Evolutionary conservation across 23 tunicate species (phyloP).

Genomic region (Botrylloides violaceus): DNA sequence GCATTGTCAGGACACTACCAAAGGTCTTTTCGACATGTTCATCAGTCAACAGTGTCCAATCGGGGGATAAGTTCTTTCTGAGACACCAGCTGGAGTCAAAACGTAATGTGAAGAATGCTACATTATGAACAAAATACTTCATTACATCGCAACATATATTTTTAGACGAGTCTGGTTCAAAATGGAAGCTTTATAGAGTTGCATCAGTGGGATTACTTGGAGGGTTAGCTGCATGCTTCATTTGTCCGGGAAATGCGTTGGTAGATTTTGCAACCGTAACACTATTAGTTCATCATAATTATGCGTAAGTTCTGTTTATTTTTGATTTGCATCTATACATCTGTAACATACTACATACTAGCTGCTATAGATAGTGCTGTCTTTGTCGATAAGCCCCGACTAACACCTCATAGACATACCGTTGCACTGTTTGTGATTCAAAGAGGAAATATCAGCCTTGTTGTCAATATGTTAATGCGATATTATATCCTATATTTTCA

Average conservation of each 20-base stretch:
- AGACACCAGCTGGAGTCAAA: conserved; percentile 19
- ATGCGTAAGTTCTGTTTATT: conserved; percentile 44
- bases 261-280: conserved; percentile 89
- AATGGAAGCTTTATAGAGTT: conserved; percentile 62
- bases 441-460: no score
- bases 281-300: conserved; percentile 80
- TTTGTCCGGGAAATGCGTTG: conserved; percentile 68
- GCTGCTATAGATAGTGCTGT: no score
- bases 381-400: no score
- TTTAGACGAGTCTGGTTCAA: conserved; percentile 38
- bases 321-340: no score
- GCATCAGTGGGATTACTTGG: conserved; percentile 79
- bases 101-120: neutral
- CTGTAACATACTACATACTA: no score
- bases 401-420: no score
- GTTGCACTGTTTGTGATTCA: no score
- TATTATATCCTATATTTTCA: no score
- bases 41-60: neutral
- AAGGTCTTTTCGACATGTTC: conserved; percentile 9
- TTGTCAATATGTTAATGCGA: no score
- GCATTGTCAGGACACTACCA: no score
- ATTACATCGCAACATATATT: neutral
- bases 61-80: conserved; percentile 16
- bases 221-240: conserved; percentile 54
- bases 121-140: neutral